Evolutionary conservation across 53 echinoderm and acorn worm species (phyloP).

Genomic region (Echinometra lucunter): DNA sequence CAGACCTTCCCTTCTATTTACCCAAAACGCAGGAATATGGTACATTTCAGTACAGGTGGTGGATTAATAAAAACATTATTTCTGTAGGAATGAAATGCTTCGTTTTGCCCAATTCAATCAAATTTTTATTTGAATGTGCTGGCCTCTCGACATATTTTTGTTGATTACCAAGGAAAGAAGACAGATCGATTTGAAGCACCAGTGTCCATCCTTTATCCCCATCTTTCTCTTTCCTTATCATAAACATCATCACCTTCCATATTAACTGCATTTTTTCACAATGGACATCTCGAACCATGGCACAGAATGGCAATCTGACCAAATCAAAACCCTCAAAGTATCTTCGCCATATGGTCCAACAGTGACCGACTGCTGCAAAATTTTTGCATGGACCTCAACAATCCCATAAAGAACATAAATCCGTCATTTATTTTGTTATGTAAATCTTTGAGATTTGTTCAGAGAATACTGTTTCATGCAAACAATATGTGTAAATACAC

Average conservation of each 20-base stretch:
- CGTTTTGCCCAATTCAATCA: neutral
- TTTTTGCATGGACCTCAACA: neutral
- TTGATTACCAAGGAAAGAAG: neutral
- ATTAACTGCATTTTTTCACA: neutral
- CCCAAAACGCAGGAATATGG: neutral
- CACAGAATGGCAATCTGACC: neutral
- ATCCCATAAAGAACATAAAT: too few relatives aligned
- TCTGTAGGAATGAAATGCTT: neutral
- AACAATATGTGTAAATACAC: too few relatives aligned
- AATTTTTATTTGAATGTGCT: neutral
- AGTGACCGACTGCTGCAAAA: neutral
- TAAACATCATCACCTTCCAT: neutral
- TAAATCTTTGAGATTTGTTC: too few relatives aligned
- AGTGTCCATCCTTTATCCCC: neutral
- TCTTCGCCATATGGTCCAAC: neutral
- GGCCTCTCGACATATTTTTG: neutral
- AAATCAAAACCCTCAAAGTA: neutral
- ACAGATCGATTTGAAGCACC: too few relatives aligned
- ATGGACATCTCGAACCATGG: neutral
- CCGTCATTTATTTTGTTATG: too few relatives aligned
- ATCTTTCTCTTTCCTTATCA: neutral
- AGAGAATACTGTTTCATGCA: too few relatives aligned
- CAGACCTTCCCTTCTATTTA: neutral
- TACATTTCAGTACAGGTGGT: neutral
- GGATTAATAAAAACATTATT: neutral